Evolutionary conservation across 2,888 invertebrate genomes (phyloP), one percentile per base, ranked within the genome.

Genomic region (Brachypalpus laphriformis): DNA sequence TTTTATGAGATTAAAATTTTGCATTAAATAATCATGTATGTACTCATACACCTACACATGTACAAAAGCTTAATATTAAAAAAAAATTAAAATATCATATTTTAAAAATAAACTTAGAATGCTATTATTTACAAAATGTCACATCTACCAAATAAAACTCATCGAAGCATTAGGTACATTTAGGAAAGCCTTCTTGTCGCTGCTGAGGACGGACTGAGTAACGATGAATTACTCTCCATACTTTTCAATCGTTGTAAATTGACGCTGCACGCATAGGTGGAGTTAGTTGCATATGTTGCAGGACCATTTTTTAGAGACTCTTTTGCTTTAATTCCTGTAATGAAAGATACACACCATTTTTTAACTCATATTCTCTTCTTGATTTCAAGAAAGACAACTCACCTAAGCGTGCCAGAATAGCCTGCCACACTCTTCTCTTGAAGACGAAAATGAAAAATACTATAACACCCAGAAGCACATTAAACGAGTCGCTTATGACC

Each of bases 391-490:
- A 2, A 7, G 22, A 14, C 25, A 34, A 82, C 92, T 92, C 91
- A 94, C 94, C 94, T 8, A 95, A 90, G 87, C 94, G 93, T 82
- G 93, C 92, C 87, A 93, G 92, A 74, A 95, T 92, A 22, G 94
- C 93, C 45, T 93, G 91, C 89, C 94, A 94, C 0, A 96, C 93
- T 88, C 95, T 94, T 20, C 93, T 93, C 89, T 96, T 96, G 87
- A 95, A 93, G 8, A 96, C 94, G 83, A 96, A 94, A 65, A 96
- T 95, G 56, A 94, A 91, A 90, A 96, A 96, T 76, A 96, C 95
- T 87, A 95, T 93, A 20, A 96, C 93, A 80, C 96, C 96, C 90
- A 96, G 95, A 3, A 96, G 93, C 70, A 94, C 93, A 89, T 96
- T 96, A 77, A 95, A 92, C 0, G 93, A 93, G 90, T 96, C 96